These are phyloP conservation scores for Salticus scenicus DNA, from an alignment of 2,888 invertebrate species.

Conservation along the genomic window DNA sequence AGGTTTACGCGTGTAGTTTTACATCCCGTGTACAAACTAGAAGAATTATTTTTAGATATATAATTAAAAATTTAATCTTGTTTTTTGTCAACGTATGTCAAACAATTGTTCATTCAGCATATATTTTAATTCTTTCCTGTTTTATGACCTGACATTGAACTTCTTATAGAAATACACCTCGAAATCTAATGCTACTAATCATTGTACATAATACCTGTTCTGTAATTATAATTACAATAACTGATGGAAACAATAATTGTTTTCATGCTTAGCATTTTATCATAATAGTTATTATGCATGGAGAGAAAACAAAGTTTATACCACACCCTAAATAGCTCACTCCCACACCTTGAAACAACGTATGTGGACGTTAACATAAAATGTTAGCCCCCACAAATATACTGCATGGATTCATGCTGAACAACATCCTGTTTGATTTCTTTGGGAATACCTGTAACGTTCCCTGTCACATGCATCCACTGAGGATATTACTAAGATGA, in stretches of 20 bases:
- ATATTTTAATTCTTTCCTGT: too few relatives aligned
- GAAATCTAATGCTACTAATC: not conserved
- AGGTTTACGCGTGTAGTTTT: too few relatives aligned
- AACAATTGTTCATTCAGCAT: too few relatives aligned
- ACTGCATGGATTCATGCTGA: not conserved
- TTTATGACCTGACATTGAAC: not conserved
- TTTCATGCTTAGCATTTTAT: not conserved
- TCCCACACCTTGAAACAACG: not conserved
- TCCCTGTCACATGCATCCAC: not conserved
- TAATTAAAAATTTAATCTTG: too few relatives aligned
- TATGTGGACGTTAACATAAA: not conserved
- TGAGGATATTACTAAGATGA: not conserved
- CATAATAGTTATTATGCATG: not conserved
- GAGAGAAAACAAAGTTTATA: not conserved
- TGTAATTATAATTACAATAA: not conserved
- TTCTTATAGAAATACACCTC: not conserved
- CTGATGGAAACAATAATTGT: not conserved
- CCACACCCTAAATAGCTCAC: slow-evolving; percentile 1
- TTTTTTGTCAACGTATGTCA: too few relatives aligned
- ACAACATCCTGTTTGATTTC: not conserved
- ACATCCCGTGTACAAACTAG: too few relatives aligned
- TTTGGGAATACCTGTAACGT: too few relatives aligned
- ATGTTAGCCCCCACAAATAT: not conserved
- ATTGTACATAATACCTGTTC: not conserved
- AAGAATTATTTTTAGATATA: too few relatives aligned